Percentiles rank a stretch among this genome's conserved stretches.
Evolutionary conservation across 2,888 invertebrate genomes (phyloP).

Genomic region (Teleogryllus oceanicus): DNA sequence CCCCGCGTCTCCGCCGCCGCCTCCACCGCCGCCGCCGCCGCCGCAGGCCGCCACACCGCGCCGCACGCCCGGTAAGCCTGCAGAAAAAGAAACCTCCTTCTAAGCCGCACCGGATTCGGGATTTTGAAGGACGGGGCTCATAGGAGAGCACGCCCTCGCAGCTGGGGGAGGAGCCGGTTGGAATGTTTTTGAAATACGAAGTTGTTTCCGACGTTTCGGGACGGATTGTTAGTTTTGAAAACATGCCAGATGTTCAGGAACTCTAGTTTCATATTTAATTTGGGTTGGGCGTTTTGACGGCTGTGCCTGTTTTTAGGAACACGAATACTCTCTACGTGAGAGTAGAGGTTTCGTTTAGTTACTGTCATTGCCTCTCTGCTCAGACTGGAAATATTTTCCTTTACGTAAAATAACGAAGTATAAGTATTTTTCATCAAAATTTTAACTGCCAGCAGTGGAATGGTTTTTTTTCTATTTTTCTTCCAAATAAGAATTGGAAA

Average conservation of each 20-base stretch:
- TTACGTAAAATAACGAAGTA: too few relatives aligned
- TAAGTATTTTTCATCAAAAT: too few relatives aligned
- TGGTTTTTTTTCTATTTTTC: too few relatives aligned
- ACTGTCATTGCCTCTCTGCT: too few relatives aligned
- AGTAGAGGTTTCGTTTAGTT: too few relatives aligned
- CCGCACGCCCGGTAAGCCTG: not conserved
- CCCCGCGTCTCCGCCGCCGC: not conserved
- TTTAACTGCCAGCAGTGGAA: too few relatives aligned
- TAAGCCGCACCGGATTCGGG: slow-evolving; percentile 1
- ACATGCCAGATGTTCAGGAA: slow-evolving; percentile 7
- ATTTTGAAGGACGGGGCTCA: slow-evolving; percentile 3
- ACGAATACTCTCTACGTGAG: not conserved
- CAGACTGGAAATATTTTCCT: too few relatives aligned
- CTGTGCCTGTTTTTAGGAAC: not conserved
- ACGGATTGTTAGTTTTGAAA: slow-evolving; percentile 18
- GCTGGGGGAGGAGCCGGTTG: not conserved
- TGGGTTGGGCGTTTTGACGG: not conserved
- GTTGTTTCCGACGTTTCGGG: slow-evolving; percentile 6
- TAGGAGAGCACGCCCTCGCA: not conserved
- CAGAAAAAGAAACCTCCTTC: slow-evolving; percentile 6
- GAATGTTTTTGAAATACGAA: slow-evolving; percentile 3
- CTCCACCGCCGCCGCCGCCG: not conserved
- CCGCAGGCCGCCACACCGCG: not conserved
- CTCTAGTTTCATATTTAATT: slow-evolving; percentile 11
- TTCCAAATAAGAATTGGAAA: too few relatives aligned